phyloP scores from a whole-genome alignment of 2,113 vertebrate genomes.

The Danionella cerebrum region DNA sequence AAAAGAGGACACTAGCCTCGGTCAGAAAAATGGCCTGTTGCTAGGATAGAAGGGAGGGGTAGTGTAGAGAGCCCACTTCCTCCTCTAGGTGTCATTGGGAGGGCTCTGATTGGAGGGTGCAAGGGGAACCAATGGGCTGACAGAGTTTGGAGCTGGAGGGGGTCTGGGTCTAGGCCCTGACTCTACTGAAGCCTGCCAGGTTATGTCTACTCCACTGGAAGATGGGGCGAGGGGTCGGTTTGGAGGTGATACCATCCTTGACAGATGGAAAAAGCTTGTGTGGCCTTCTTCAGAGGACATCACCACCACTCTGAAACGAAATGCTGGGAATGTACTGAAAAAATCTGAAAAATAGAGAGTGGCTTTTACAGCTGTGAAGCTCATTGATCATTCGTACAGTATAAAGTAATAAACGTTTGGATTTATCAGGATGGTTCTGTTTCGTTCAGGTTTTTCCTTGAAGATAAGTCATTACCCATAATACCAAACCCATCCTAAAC shows the following conservation, averaged over 20 bases:
- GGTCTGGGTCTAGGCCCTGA: conserved; percentile 55
- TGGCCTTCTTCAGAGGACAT: conserved; percentile 10
- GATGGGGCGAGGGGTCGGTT: conserved; percentile 59
- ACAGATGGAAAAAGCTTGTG: conserved; percentile 46
- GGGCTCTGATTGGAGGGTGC: conserved; percentile 56
- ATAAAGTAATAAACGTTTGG: no score
- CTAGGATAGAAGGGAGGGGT: conserved; percentile 43
- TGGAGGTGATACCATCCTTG: conserved; percentile 66
- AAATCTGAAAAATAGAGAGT: no score
- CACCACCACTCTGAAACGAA: neutral
- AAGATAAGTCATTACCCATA: no score
- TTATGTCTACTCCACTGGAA: conserved; percentile 59
- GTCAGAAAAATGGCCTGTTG: conserved; percentile 52
- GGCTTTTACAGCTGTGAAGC: no score
- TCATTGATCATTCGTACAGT: neutral
- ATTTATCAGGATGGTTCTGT: no score
- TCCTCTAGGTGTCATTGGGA: conserved; percentile 65
- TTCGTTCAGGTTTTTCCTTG: no score
- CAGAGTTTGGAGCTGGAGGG: conserved; percentile 52
- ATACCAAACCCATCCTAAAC: no score
- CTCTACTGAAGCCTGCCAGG: conserved; percentile 61
- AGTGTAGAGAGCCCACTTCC: conserved; percentile 42
- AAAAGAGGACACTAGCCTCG: conserved; percentile 12
- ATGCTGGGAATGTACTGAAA: neutral
- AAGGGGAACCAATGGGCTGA: conserved; percentile 58